Evolutionary conservation across 2,113 vertebrate genomes (phyloP), one percentile per base, ranked within the genome.

Genomic region (Gavia stellata): DNA sequence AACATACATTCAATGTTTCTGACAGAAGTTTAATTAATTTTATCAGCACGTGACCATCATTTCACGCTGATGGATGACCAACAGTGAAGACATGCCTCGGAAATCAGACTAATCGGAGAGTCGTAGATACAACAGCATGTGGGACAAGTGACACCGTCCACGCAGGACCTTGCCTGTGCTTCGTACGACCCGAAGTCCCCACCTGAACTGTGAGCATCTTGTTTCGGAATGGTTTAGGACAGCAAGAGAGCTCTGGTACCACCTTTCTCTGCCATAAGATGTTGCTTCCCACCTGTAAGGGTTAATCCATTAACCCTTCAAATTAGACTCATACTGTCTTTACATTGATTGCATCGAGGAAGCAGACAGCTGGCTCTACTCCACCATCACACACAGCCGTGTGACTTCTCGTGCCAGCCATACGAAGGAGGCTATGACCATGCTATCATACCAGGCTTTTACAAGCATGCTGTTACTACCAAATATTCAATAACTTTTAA

Each of bases 401-500:
- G 34, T 61, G 75, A 68, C 71, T 90, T 70, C 45, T 79, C 8
- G 1, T 72, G 85, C 82, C 58, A 72, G 88, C 62, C 36, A 12
- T 7, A 25, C 11, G 75, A 88, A 59, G 3, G 15, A 92, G 31
- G 36, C 79, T 92, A 59, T 56, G 50, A 38, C 75, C 55, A 62
- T 4, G 13, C 67, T 73, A 61, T 34, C 58, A 20, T 5, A 83
- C 33, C 62, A 83, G 40, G 58, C 71, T 94, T 86, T 86, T 81
- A 90, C 42, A 94, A 94, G 79, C 67, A 50, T 14, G 72, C 72
- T 55, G 28, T 83, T 94, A 78, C 55, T 77, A 72, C 49, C 29
- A 91, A 90, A 94, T 29, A 53, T 88, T 73, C 50, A 91, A 74
- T 73, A 81, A 94, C 67, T 86, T 93, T 38, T 45, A 81, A 95